These are phyloP conservation scores for Mylabris sibirica DNA, from an alignment of 2,888 invertebrate species.

Conservation along the genomic window DNA sequence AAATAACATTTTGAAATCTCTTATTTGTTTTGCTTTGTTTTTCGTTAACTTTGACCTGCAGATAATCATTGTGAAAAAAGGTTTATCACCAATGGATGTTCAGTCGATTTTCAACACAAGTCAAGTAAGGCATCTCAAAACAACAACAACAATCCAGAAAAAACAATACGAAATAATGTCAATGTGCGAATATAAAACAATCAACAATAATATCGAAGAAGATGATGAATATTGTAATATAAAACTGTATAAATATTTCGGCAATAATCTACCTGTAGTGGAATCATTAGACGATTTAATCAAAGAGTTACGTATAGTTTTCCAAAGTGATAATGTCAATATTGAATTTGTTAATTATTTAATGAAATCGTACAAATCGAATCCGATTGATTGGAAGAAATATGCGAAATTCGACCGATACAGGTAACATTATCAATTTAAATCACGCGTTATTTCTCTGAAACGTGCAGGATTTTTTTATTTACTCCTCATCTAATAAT, in stretches of 20 bases:
- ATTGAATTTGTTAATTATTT: conserved; percentile 88
- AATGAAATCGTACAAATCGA: conserved; percentile 83
- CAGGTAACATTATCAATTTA: conserved; percentile 67
- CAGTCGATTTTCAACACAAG: conserved; percentile 20
- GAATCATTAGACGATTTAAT: conserved; percentile 70
- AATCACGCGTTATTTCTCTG: not conserved
- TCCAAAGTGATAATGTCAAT: conserved; percentile 83
- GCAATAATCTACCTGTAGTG: conserved; percentile 53
- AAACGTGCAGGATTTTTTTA: not conserved
- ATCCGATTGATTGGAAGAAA: conserved; percentile 90
- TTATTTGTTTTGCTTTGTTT: too few relatives aligned
- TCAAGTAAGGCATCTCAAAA: conserved; percentile 21
- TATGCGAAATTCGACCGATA: conserved; percentile 94
- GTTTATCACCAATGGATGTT: conserved; percentile 22
- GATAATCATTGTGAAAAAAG: conserved; percentile 29
- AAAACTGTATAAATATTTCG: conserved; percentile 49
- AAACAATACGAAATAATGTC: conserved; percentile 32
- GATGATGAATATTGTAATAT: conserved; percentile 40
- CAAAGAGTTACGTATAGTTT: conserved; percentile 76
- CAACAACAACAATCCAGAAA: conserved; percentile 12
- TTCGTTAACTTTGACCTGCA: conserved; percentile 31
- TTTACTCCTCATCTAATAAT: too few relatives aligned
- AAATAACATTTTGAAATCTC: conserved; percentile 26
- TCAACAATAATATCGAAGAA: conserved; percentile 32
- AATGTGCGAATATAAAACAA: conserved; percentile 32